phyloP scores from a whole-genome alignment of 2,113 vertebrate genomes.

The Trinectes maculatus region DNA sequence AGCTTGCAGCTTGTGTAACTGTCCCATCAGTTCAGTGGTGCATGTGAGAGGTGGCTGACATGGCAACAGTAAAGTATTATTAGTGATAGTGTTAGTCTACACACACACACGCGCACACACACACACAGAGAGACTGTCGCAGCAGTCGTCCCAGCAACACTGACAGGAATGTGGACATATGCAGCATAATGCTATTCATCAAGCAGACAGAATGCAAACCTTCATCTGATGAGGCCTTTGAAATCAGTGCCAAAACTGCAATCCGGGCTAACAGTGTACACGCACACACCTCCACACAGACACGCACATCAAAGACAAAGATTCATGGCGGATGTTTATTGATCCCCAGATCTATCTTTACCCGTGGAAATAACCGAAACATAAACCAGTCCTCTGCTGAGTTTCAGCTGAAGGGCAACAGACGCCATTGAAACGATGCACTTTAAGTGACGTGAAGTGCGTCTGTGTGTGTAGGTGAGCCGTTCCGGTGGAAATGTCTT shows the following conservation, averaged over 20 bases:
- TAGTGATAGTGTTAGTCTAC: slow-evolving; percentile 12
- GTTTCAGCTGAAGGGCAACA: slow-evolving; percentile 15
- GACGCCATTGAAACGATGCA: slow-evolving; percentile 8
- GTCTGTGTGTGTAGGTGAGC: slow-evolving; percentile 11
- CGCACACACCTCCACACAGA: slow-evolving; percentile 12
- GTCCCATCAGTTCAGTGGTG: neutral
- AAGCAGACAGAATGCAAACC: slow-evolving; percentile 48
- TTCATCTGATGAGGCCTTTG: slow-evolving; percentile 64
- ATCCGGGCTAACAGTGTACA: slow-evolving; percentile 10
- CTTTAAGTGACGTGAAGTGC: too few relatives aligned
- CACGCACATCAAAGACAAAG: slow-evolving; percentile 58
- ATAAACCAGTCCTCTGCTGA: slow-evolving; percentile 38
- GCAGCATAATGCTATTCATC: slow-evolving; percentile 47
- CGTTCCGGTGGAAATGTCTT: neutral
- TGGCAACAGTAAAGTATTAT: slow-evolving; percentile 7
- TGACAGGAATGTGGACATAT: slow-evolving; percentile 36
- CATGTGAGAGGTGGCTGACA: slow-evolving; percentile 30
- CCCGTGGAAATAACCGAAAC: slow-evolving; percentile 42
- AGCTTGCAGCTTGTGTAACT: slow-evolving; percentile 34
- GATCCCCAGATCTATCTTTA: slow-evolving; percentile 59
- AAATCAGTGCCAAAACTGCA: slow-evolving; percentile 60
- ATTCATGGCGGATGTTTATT: slow-evolving; percentile 55
- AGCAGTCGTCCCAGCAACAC: slow-evolving; percentile 14
- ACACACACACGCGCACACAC: neutral
- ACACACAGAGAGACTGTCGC: slow-evolving; percentile 9